Percentiles rank a stretch among this genome's conserved stretches.
Evolutionary conservation across 2,888 invertebrate species (phyloP).

Genomic region (Archips crataeganus): DNA sequence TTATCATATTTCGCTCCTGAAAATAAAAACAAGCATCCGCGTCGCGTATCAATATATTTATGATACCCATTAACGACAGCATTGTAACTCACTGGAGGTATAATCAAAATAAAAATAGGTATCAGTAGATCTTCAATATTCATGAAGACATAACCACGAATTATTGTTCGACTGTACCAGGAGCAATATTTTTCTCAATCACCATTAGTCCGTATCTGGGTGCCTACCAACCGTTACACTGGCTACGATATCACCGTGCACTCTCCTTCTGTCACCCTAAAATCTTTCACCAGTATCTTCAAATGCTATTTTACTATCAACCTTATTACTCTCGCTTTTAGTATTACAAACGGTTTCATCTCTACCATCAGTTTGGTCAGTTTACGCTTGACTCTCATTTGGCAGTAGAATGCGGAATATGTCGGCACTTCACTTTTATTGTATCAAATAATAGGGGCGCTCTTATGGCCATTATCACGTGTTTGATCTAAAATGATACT

Average conservation of each 20-base stretch:
- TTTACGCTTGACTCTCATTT: conserved; percentile 60
- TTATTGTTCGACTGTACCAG: conserved; percentile 70
- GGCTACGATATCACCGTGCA: conserved; percentile 64
- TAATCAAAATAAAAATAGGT: conserved; percentile 77
- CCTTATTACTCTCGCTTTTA: conserved; percentile 45
- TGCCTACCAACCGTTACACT: conserved; percentile 77
- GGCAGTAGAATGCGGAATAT: conserved; percentile 84
- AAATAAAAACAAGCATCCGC: conserved; percentile 58
- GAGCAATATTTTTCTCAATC: conserved; percentile 85
- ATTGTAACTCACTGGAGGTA: conserved; percentile 58
- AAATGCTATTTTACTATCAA: conserved; percentile 46
- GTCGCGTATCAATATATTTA: conserved; percentile 57
- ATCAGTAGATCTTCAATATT: conserved; percentile 82
- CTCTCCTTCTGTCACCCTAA: conserved; percentile 60
- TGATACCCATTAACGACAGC: conserved; percentile 61
- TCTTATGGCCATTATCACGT: conserved; percentile 85
- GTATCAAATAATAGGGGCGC: conserved; percentile 86
- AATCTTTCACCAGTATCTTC: conserved; percentile 62
- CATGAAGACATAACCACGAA: conserved; percentile 83
- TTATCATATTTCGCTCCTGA: conserved; percentile 45
- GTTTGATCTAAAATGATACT: conserved; percentile 86
- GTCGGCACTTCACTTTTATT: conserved; percentile 86
- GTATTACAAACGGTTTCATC: conserved; percentile 47
- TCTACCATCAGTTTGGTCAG: conserved; percentile 58
- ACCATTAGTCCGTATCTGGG: conserved; percentile 84